Evolutionary conservation across 2,113 vertebrate species (phyloP), one percentile per base, ranked within the genome.

Genomic region (Galeopterus variegatus): DNA sequence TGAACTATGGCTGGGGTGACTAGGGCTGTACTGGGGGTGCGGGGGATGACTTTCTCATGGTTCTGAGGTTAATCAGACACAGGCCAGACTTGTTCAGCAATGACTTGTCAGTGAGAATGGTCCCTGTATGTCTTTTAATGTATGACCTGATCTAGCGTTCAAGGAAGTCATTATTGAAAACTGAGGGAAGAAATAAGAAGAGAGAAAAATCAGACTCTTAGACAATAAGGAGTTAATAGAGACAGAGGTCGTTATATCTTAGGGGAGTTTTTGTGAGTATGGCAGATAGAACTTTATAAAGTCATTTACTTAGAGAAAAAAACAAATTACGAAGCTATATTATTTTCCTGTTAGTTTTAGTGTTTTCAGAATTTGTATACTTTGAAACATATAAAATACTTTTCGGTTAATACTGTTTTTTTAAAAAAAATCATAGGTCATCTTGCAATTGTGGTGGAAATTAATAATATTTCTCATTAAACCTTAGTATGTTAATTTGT

Each of bases 391-490:
- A 18, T 13, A 73, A 72, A 93, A 14, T 89, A 77, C 2, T 2
- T 33, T 70, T 80, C 67, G 15, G 28, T 17, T 82, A 90, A 77
- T 92, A 72, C 52, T 72, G 4, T 58, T 12, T 83, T 83, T 83
- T 89, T 70, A 21, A 64, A 77, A 56, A n/a, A 33, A 93, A 31
- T 18, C 41, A 45, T 12, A 65, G 31, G 6, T 60, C 8, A 75
- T 31, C 56, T 67, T 85, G 11, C 0, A 81, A 17, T 90, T n/a
- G 73, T 50, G 26, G 11, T 95, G 87, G 12, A 88, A 87, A 41
- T 85, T 54, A 88, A 19, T n/a, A 69, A 28, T 33, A 50, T 85
- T 94, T 94, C 41, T 70, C 52, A 85, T 64, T 41, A 54, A 96
- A 90, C 41, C 13, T 64, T 89, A 48, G 50, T 8, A 23, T 73